Base-by-base conservation (phyloP, 2,113 vertebrate species). In the Orthonyx spaldingii region DNA sequence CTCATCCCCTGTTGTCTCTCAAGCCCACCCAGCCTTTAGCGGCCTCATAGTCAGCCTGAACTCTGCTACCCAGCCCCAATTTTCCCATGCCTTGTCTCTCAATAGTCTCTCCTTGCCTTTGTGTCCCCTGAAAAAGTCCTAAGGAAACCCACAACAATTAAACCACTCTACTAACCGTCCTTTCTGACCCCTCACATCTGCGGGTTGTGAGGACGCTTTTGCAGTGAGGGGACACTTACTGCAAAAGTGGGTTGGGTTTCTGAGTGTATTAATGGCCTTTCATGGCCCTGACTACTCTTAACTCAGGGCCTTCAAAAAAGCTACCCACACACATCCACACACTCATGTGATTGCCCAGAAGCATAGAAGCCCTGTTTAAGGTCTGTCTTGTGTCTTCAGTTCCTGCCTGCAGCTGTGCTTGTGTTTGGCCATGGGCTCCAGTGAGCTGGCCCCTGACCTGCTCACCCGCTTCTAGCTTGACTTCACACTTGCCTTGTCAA, bases 171-270 rank as follows among this genome's bases (percentile, higher is more conserved):
- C 10, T 33, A 20, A 35, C 16, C 24, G 13, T 65, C 17, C 35
- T 41, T 49, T 41, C 53, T 68, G 44, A 39, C 9, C 30, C 5
- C 21, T 49, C n/a, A 49, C 13, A 30, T 23, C 42, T 52, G 46
- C 50, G 53, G 33, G 49, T 24, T 20, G 10, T 46, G 19, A 75
- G 52, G 22, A 50, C 14, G 26, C 9, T 7, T 80, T 6, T 75
- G 13, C 66, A 63, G 39, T 13, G 7, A 72, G 7, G 6, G 2
- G 6, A 53, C 17, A 3, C 7, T 20, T 47, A 5, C 7, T 50
- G n/a, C n/a, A n/a, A n/a, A n/a, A n/a, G n/a, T n/a, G n/a, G n/a
- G 17, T 27, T 0, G 2, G 6, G 11, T 15, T 57, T 16, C 24
- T 84, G 69, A 84, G 24, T 12, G 4, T 37, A 6, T 10, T 13